Base-by-base conservation (phyloP, 2,797 vertebrate genomes). In the Catostomus latipinnis region DNA sequence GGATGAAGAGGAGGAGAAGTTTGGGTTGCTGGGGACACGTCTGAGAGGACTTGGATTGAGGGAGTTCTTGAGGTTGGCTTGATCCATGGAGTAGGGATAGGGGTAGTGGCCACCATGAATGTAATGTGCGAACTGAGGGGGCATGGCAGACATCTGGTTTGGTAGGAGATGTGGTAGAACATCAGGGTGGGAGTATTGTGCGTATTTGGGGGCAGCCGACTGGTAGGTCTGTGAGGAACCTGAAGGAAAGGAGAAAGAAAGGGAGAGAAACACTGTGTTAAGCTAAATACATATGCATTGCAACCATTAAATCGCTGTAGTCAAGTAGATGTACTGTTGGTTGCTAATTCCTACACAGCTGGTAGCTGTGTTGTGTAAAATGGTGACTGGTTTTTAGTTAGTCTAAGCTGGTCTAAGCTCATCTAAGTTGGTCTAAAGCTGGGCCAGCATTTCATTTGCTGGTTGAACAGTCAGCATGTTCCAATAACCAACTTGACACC, bases 91-190 rank as follows among this genome's bases (percentile, higher is more conserved):
- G 81, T 75, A 0, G 11, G 82, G 81, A 74, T 82, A 74, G 74
- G 87, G 54, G 11, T 85, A 83, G 5, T 83, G 72, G 0, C 18
- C 63, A 57, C 0, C 46, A 56, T 67, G 63, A 52, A 0, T 54
- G 56, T 85, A 89, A 12, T 77, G 78, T 13, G 85, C 49, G 65
- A 86, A 76, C 0, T 73, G 82, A 0, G 83, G 88, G 0, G 87
- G 87, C 1, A 91, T 74, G 0, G 76, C 77, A 0, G 84, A 80
- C 65, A 90, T 73, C 83, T 89, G 88, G 74, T 87, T 87, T 46
- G 81, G 80, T 22, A 80, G 67, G 22, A 73, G 76, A 43, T 83
- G 56, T 22, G 87, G 76, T 18, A 58, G 2, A 46, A 80, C 0
- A 5, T 88, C 84, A 3, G 69, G 62, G 78, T 76, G 63, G 78